Evolutionary conservation across 2,888 invertebrate genomes (phyloP), one percentile per base, ranked within the genome.

Genomic region (Heteromurus nitidus): DNA sequence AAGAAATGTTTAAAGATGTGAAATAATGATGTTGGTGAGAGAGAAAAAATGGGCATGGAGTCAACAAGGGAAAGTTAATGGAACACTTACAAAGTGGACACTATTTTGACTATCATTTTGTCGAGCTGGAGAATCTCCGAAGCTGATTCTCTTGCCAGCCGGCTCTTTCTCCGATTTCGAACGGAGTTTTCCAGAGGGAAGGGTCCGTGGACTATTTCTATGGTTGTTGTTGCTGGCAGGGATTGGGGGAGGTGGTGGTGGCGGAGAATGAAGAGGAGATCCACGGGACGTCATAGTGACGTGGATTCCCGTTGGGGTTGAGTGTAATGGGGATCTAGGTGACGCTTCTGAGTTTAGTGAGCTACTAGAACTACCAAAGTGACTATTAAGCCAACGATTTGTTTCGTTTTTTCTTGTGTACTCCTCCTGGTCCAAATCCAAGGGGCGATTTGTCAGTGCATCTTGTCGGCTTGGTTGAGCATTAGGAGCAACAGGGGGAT

Each of bases 321-420:
- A 69, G 28, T 80, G 80, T 3, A 86, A 42, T 0, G 87, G 87
- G 65, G 87, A 86, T 72, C 83, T 75, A 18, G 87, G 86, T 5
- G 86, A 86, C 2, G 82, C 73, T 64, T 87, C 87, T 62, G 80
- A 80, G 70, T 85, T 87, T 31, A 87, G 64, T 42, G 87, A 87
- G 65, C 87, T 87, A 80, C 86, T 87, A 22, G 87, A 87, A 80
- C 87, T 87, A 74, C 96, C 96, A 88, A 96, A 96, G 89, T 96
- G 96, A 88, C 94, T 94, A 88, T 96, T 96, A 72, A 96, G 91
- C 96, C 96, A 96, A 90, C 95, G 95, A 84, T 95, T 95, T 0
- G 96, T 96, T 90, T 96, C 96, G 85, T 94, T 93, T 89, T 96
- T 96, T 82, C 96, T 92, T 5, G 95, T 95, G 89, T 95, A 95